Percentiles rank a stretch among this genome's conserved stretches.
Evolutionary conservation across 2,888 invertebrate genomes (phyloP).

Genomic region (Oscheius sp.): DNA sequence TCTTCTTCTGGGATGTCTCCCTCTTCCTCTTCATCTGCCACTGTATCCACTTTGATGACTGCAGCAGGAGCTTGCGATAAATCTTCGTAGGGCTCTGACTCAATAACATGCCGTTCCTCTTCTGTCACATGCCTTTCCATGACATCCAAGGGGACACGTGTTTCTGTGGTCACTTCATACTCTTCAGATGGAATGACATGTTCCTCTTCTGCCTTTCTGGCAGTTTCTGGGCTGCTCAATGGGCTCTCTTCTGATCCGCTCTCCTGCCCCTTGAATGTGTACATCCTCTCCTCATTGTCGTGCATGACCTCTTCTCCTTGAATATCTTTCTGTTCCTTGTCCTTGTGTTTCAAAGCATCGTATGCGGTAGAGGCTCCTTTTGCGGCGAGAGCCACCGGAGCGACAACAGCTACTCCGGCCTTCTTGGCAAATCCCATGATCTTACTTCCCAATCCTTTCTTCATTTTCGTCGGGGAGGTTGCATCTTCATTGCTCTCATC

Average conservation of each 20-base stretch:
- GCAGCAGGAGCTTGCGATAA: neutral
- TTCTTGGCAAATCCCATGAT: conserved; percentile 45
- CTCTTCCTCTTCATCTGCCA: conserved; percentile 23
- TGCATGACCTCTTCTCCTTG: conserved; percentile 27
- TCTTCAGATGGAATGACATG: neutral
- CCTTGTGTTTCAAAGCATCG: conserved; percentile 8
- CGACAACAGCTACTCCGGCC: conserved; percentile 58
- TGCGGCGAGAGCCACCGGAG: conserved; percentile 58
- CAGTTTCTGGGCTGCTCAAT: neutral
- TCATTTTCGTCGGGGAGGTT: neutral
- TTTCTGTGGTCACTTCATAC: neutral
- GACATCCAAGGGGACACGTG: neutral
- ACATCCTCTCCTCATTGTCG: conserved; percentile 17
- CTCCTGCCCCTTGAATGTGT: conserved; percentile 24
- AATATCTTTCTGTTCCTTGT: conserved; percentile 16
- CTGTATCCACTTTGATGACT: conserved; percentile 15
- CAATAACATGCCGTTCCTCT: conserved; percentile 1
- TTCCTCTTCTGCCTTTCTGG: conserved; percentile 10
- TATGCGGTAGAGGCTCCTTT: conserved; percentile 51
- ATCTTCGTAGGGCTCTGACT: conserved; percentile 19
- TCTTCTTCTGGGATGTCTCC: conserved; percentile 10
- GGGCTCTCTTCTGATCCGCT: conserved; percentile 12
- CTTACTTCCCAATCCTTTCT: conserved; percentile 25
- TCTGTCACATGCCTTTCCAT: neutral
- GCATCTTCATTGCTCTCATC: conserved; percentile 17